phyloP scores from a whole-genome alignment of 2,888 invertebrate species.

The Globia sparganii region DNA sequence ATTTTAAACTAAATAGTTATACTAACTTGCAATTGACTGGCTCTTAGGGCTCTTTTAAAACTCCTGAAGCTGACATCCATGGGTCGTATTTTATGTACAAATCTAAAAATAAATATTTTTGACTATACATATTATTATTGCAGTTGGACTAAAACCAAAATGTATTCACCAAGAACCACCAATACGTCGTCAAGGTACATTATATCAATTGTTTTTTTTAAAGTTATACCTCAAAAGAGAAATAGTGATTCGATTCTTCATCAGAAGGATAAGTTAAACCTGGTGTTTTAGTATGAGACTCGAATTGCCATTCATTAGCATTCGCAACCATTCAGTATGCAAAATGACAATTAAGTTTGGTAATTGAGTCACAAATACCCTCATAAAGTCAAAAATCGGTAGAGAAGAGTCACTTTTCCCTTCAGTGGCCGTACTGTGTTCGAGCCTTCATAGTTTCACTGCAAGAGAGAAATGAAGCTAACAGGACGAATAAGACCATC shows the following conservation, averaged over 20 bases:
- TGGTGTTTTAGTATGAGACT: not conserved
- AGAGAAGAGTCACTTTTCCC: not conserved
- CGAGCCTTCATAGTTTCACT: not conserved
- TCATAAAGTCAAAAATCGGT: not conserved
- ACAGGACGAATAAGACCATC: not conserved
- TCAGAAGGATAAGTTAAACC: not conserved
- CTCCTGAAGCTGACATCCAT: not conserved
- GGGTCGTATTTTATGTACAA: slow-evolving; percentile 11
- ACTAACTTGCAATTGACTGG: not conserved
- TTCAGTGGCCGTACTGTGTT: not conserved
- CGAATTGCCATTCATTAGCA: slow-evolving; percentile 4
- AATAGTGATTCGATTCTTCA: not conserved
- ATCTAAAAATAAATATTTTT: not conserved
- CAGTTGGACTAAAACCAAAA: slow-evolving; percentile 22
- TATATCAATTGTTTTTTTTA: not conserved
- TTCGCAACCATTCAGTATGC: not conserved
- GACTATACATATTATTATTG: not conserved
- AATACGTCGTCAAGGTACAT: slow-evolving; percentile 3
- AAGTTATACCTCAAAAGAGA: slow-evolving; percentile 1
- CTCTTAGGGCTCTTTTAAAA: slow-evolving; percentile 10
- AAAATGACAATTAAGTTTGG: slow-evolving; percentile 7
- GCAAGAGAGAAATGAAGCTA: slow-evolving; percentile 22
- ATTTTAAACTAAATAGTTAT: not conserved
- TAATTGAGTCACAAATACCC: slow-evolving; percentile 14
- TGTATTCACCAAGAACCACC: not conserved